phyloP scores from a whole-genome alignment of 2,797 vertebrate genomes.

The Poecilia wingei region DNA sequence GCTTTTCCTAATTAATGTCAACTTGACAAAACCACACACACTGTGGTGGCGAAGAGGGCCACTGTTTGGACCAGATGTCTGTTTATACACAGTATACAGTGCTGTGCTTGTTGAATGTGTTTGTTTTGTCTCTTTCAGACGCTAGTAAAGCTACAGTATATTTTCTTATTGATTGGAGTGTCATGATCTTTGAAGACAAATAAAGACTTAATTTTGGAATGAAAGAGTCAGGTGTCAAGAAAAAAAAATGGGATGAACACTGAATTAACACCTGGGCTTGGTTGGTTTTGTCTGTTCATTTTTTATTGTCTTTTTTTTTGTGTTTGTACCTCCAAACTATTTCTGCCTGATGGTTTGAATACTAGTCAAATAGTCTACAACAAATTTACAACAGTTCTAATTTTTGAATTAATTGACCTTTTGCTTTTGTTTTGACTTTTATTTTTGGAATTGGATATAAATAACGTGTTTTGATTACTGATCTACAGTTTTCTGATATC shows the following conservation, averaged over 20 bases:
- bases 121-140: slow-evolving; percentile 14
- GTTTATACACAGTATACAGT: background rate
- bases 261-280: background rate
- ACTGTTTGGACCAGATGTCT: slow-evolving; percentile 27
- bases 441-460: background rate
- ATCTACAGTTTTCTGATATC: background rate
- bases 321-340: background rate
- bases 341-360: background rate
- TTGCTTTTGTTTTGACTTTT: background rate
- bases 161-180: slow-evolving; percentile 10
- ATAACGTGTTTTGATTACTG: background rate
- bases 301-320: background rate
- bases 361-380: background rate
- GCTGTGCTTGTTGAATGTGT: slow-evolving; percentile 12
- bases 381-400: background rate
- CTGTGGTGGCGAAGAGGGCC: slow-evolving; percentile 18
- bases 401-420: background rate
- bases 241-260: background rate
- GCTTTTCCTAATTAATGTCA: slow-evolving; percentile 64
- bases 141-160: background rate
- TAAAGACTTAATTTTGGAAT: background rate
- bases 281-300: background rate
- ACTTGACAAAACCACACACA: slow-evolving; percentile 44
- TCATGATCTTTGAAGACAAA: background rate
- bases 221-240: background rate